Percentiles rank a stretch among this genome's conserved stretches.
Evolutionary conservation across 2,797 vertebrate genomes (phyloP).

Genomic region (Ataeniobius toweri): DNA sequence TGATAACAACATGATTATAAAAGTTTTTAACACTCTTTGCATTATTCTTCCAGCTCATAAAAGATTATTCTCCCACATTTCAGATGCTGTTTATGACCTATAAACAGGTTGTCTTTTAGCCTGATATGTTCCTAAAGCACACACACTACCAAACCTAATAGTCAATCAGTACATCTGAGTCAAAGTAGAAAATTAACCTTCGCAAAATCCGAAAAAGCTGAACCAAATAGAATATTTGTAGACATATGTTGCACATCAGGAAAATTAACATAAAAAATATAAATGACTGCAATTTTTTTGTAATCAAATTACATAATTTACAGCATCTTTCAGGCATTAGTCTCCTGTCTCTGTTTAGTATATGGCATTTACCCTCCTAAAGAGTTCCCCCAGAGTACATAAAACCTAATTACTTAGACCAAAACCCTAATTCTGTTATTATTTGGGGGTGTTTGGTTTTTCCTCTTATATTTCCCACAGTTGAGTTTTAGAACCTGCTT

Average conservation of each 20-base stretch:
- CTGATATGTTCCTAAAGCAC: not conserved
- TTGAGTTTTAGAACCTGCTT: too few relatives aligned
- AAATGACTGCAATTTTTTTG: not conserved
- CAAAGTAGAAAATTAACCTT: not conserved
- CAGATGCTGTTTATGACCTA: not conserved
- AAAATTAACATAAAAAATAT: not conserved
- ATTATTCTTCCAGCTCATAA: not conserved
- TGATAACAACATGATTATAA: not conserved
- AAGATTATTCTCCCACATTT: not conserved
- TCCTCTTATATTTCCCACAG: too few relatives aligned
- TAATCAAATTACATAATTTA: not conserved
- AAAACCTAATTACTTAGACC: not conserved
- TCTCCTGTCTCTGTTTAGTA: not conserved
- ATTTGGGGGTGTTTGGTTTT: too few relatives aligned
- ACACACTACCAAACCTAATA: conserved; percentile 3
- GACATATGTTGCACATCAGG: not conserved
- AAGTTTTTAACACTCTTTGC: not conserved
- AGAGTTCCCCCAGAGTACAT: not conserved
- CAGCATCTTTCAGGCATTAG: not conserved
- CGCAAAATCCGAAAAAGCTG: conserved; percentile 2
- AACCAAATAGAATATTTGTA: not conserved
- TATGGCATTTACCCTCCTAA: not conserved
- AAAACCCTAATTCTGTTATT: not conserved
- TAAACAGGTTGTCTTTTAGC: not conserved
- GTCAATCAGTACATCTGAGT: not conserved